Percentiles rank a stretch among this genome's conserved stretches.
Evolutionary conservation across 2,113 vertebrate genomes (phyloP).

Genomic region (Hippocampus abdominalis): DNA sequence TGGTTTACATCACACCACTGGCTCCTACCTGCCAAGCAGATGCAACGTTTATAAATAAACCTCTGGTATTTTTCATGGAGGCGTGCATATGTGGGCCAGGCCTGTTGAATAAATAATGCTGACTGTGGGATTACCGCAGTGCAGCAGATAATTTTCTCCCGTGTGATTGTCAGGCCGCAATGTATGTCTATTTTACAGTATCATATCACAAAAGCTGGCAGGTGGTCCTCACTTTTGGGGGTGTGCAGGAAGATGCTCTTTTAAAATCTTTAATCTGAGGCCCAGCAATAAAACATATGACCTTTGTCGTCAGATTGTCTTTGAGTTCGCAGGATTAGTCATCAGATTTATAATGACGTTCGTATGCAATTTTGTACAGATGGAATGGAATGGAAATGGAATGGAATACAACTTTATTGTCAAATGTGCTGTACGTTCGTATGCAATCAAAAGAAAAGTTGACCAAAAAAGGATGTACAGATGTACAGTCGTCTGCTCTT

Average conservation of each 20-base stretch:
- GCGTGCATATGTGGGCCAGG: constrained; percentile 44
- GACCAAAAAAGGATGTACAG: no score
- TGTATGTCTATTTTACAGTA: constrained; percentile 16
- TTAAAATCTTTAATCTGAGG: constrained; percentile 36
- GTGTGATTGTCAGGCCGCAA: constrained; percentile 21
- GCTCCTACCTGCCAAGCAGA: not conserved
- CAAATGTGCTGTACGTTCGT: no score
- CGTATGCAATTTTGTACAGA: no score
- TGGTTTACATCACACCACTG: not conserved
- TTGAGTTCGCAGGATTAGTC: not conserved
- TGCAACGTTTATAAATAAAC: constrained; percentile 62
- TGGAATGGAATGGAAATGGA: no score
- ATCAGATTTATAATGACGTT: not conserved
- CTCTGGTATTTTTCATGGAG: constrained; percentile 64
- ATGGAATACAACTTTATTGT: no score
- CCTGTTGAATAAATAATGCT: constrained; percentile 71
- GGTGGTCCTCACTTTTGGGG: constrained; percentile 3
- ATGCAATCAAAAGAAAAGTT: no score
- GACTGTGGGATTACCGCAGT: constrained; percentile 52
- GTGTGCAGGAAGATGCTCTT: constrained; percentile 8
- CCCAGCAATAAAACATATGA: not conserved
- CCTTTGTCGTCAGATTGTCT: not conserved
- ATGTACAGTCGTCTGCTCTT: no score
- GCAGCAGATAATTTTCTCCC: constrained; percentile 44
- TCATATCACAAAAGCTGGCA: constrained; percentile 8